These are phyloP conservation scores for Chymomyza costata DNA, from an alignment of 1,140 invertebrate genomes.

Conservation along the genomic window DNA sequence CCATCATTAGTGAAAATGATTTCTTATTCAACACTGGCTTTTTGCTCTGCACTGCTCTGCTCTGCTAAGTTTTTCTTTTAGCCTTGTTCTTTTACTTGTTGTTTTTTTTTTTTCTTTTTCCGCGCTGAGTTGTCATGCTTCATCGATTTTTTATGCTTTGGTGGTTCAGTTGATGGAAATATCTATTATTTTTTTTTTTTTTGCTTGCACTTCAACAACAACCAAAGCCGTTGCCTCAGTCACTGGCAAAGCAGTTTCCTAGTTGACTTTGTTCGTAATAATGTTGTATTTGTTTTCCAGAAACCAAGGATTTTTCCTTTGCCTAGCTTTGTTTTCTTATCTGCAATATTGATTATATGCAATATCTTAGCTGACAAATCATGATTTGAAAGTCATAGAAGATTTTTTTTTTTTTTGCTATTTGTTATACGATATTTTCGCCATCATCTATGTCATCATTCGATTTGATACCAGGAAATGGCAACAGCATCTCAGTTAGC, in stretches of 20 bases:
- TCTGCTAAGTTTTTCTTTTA: slow-evolving; percentile 23
- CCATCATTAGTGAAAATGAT: slow-evolving; percentile 53
- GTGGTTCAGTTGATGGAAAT: slow-evolving; percentile 44
- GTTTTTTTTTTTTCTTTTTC: slow-evolving; percentile 14
- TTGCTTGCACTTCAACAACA: slow-evolving; percentile 33
- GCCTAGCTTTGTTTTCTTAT: slow-evolving; percentile 36
- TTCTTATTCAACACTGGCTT: slow-evolving; percentile 44
- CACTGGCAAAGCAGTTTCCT: slow-evolving; percentile 5
- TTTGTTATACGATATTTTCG: no score
- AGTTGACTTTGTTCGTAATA: slow-evolving; percentile 34
- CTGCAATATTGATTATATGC: slow-evolving; percentile 45
- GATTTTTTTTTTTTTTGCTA: no score
- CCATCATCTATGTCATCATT: no score
- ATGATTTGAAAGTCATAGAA: no score
- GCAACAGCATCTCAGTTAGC: no score
- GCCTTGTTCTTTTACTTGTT: neutral
- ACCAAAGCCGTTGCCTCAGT: slow-evolving; percentile 13
- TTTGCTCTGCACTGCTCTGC: slow-evolving; percentile 15
- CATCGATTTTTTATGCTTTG: slow-evolving; percentile 50
- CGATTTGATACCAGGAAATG: no score
- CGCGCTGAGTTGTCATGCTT: slow-evolving; percentile 42
- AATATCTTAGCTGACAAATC: slow-evolving; percentile 29
- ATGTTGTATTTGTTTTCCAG: slow-evolving; percentile 43
- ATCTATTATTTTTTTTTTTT: no score
- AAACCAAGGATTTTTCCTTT: slow-evolving; percentile 16